Evolutionary conservation across 2,888 invertebrate species (phyloP).

Genomic region (Tetragonula carbonaria): DNA sequence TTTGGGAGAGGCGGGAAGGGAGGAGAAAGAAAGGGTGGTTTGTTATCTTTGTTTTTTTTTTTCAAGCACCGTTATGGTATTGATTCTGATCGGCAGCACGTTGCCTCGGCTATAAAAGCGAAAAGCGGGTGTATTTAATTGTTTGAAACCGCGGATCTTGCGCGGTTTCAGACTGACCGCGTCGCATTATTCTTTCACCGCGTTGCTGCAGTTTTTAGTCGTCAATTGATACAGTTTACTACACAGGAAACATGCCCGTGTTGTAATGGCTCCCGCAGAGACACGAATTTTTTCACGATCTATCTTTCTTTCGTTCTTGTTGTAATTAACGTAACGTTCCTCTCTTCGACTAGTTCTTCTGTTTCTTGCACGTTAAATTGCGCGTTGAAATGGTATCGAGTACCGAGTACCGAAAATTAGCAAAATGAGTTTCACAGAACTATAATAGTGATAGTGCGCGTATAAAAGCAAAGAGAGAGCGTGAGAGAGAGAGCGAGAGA

Average conservation of each 20-base stretch:
- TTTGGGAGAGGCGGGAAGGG: not conserved
- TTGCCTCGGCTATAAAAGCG: not conserved
- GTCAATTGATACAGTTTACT: not conserved
- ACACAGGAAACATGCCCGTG: not conserved
- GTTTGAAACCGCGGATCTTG: constrained; percentile 8
- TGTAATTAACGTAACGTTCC: not conserved
- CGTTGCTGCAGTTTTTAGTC: not conserved
- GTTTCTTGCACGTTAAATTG: too few relatives aligned
- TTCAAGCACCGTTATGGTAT: not conserved
- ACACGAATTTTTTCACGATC: not conserved
- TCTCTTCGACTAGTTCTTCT: not conserved
- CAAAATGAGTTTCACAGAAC: too few relatives aligned
- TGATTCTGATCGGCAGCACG: constrained; percentile 8
- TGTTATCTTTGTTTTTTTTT: not conserved
- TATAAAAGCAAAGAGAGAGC: too few relatives aligned
- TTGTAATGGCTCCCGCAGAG: not conserved
- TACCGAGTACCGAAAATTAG: too few relatives aligned
- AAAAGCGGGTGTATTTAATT: constrained; percentile 13
- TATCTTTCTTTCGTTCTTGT: not conserved
- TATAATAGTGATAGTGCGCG: too few relatives aligned
- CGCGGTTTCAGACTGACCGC: not conserved
- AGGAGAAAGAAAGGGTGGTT: not conserved
- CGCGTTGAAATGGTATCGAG: too few relatives aligned
- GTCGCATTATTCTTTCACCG: not conserved
- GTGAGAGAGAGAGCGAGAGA: too few relatives aligned